Percentiles rank a stretch among this genome's conserved stretches.
Conservation (phyloP, 1,140 invertebrate genomes). For the Aphaenogaster rudis region DNA sequence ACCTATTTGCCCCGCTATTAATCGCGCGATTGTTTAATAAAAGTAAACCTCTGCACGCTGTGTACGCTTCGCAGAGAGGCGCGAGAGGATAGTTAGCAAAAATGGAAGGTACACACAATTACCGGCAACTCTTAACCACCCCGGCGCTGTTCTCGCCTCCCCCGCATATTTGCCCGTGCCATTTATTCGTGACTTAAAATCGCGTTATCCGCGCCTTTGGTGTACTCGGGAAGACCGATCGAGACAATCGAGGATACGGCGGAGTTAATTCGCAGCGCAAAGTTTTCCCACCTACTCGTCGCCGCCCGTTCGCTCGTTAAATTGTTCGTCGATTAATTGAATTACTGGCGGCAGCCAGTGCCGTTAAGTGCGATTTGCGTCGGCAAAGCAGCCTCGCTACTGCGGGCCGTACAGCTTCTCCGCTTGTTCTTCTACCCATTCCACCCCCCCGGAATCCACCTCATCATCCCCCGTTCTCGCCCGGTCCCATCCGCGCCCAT, state of each 20-base stretch:
- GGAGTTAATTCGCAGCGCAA: constrained; percentile 48
- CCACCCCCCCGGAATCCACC: neutral
- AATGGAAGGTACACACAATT: constrained; percentile 49
- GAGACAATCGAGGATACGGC: constrained; percentile 47
- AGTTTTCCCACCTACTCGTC: constrained; percentile 45
- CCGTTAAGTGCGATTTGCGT: constrained; percentile 63
- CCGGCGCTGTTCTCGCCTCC: neutral
- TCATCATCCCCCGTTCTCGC: constrained; percentile 29
- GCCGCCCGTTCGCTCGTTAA: constrained; percentile 57
- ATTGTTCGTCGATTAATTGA: constrained; percentile 66
- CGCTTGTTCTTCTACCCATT: constrained; percentile 10
- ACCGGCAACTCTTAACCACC: neutral
- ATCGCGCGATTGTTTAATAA: constrained; percentile 13
- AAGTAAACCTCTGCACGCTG: constrained; percentile 1
- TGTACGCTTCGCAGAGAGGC: neutral
- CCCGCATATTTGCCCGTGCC: constrained; percentile 2
- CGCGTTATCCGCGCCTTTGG: constrained; percentile 40
- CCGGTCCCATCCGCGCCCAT: neutral
- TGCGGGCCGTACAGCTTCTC: neutral
- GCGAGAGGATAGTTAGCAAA: constrained; percentile 44
- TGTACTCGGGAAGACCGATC: constrained; percentile 34
- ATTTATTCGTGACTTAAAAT: constrained; percentile 57
- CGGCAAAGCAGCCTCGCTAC: constrained; percentile 30
- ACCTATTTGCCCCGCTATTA: neutral
- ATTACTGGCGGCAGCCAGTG: constrained; percentile 49